Conservation (phyloP, 2,888 invertebrate species). For the Luperina nickerlii region DNA sequence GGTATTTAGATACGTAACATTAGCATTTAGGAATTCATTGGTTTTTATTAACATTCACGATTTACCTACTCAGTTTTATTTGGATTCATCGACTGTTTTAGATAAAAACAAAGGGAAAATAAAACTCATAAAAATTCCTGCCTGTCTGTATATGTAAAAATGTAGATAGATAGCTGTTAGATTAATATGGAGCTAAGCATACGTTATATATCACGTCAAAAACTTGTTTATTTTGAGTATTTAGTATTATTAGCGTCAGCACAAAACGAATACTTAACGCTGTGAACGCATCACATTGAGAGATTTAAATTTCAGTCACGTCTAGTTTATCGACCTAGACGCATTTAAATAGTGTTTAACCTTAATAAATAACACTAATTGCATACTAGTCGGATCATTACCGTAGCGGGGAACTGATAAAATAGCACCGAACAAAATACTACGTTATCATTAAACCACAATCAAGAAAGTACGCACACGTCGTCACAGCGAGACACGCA, state of each 20-base stretch:
- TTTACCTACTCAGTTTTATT: conserved; percentile 27
- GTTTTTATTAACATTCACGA: conserved; percentile 38
- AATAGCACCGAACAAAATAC: conserved; percentile 83
- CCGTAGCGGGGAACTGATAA: conserved; percentile 76
- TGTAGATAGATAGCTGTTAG: conserved; percentile 25
- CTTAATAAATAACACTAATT: conserved; percentile 74
- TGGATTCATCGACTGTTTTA: conserved; percentile 36
- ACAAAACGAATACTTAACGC: conserved; percentile 32
- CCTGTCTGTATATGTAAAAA: conserved; percentile 4
- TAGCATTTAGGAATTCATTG: conserved; percentile 32
- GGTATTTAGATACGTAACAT: conserved; percentile 37
- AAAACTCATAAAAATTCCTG: conserved; percentile 19
- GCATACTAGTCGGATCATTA: conserved; percentile 74
- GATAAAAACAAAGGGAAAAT: conserved; percentile 24
- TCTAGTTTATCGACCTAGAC: conserved; percentile 62
- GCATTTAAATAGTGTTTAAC: conserved; percentile 69
- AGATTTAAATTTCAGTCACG: conserved; percentile 47
- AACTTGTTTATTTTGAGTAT: conserved; percentile 52
- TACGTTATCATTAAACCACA: conserved; percentile 86
- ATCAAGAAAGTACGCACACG: conserved; percentile 84
- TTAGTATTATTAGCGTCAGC: conserved; percentile 29
- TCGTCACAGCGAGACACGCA: conserved; percentile 76
- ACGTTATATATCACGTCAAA: conserved; percentile 26
- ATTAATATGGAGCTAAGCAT: conserved; percentile 27
- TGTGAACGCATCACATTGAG: conserved; percentile 40